Conservation (phyloP, 2,888 invertebrate genomes). For the Meteorus colon region DNA sequence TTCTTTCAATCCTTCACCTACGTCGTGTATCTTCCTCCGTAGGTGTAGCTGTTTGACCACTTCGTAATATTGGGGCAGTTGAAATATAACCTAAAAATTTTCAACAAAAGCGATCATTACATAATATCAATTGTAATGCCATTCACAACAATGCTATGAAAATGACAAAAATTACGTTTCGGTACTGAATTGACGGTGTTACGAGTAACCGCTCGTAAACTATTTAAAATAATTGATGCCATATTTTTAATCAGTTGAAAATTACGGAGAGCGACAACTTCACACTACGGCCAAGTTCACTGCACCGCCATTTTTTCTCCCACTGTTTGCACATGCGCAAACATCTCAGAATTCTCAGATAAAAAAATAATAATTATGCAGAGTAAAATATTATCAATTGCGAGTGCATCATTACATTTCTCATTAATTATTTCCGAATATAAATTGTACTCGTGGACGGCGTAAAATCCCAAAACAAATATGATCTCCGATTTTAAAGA, state of each 20-base stretch:
- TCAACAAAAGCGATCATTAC: constrained; percentile 43
- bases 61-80: constrained; percentile 41
- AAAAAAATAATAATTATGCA: background rate
- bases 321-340: background rate
- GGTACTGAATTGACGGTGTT: constrained; percentile 46
- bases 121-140: constrained; percentile 42
- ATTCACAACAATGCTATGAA: constrained; percentile 8
- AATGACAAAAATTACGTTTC: constrained; percentile 47
- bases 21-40: constrained; percentile 49
- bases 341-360: background rate
- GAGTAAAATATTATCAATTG: no score
- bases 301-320: background rate
- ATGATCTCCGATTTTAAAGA: no score
- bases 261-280: background rate
- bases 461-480: no score
- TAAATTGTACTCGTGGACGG: no score
- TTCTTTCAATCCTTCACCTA: constrained; percentile 39
- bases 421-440: no score
- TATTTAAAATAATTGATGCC: constrained; percentile 51
- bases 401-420: no score
- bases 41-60: constrained; percentile 42
- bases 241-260: constrained; percentile 32
- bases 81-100: constrained; percentile 50
- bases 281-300: background rate
- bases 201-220: constrained; percentile 45